A percentile compares a stretch with the other conserved stretches of the same genome.
Evolutionary conservation across 2,888 invertebrate genomes (phyloP).

Genomic region (Watsonalla binaria): DNA sequence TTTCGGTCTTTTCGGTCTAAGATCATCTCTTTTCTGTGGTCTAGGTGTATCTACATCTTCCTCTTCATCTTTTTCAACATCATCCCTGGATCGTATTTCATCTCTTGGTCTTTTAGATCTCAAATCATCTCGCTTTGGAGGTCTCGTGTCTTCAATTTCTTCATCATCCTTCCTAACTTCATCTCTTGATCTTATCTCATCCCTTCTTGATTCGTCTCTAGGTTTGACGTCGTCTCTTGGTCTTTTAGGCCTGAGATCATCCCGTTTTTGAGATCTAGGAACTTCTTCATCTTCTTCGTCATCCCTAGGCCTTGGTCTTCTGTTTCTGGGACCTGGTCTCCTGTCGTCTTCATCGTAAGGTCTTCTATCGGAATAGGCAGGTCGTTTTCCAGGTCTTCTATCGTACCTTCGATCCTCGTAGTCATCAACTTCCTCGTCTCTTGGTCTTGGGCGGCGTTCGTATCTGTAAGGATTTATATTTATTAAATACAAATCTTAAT

Average conservation of each 20-base stretch:
- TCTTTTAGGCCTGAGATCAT: conserved; percentile 31
- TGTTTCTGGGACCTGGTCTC: conserved; percentile 38
- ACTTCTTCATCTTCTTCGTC: conserved; percentile 47
- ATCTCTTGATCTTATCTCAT: conserved; percentile 16
- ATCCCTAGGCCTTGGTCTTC: conserved; percentile 50
- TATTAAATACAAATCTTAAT: background rate
- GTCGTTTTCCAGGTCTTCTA: conserved; percentile 56
- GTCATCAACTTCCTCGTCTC: conserved; percentile 56
- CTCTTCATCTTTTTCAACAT: conserved; percentile 24
- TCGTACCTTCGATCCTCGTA: conserved; percentile 61
- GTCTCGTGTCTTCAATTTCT: conserved; percentile 27
- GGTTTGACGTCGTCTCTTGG: conserved; percentile 28
- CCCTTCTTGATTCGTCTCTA: conserved; percentile 21
- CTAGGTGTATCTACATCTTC: conserved; percentile 25
- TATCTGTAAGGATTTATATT: conserved; percentile 45
- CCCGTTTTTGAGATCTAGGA: conserved; percentile 29
- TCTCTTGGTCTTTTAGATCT: conserved; percentile 26
- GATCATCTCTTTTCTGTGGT: conserved; percentile 23
- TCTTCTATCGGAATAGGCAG: conserved; percentile 36
- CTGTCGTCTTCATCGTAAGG: conserved; percentile 59
- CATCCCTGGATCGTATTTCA: conserved; percentile 26
- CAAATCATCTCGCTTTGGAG: conserved; percentile 19
- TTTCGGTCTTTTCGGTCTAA: conserved; percentile 20
- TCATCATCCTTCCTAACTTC: conserved; percentile 15
- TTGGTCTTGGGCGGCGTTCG: conserved; percentile 68